A percentile compares a stretch with the other conserved stretches of the same genome.
phyloP scores from a whole-genome alignment of 2,888 invertebrate genomes.

The Pandemis heparana region DNA sequence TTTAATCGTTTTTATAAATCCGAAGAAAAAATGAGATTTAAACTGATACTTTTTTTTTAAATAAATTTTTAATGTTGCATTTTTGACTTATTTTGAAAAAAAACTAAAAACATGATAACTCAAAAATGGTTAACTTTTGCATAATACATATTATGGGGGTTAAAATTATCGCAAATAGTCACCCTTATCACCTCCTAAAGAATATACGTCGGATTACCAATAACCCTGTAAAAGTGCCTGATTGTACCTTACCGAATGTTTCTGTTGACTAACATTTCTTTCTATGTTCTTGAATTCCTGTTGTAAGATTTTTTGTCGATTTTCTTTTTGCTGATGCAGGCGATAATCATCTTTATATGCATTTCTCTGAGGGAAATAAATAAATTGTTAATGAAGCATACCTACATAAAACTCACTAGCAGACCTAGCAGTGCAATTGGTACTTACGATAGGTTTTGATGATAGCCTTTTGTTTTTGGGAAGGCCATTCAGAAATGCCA shows the following conservation, averaged over 20 bases:
- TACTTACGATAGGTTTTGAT: slow-evolving; percentile 67
- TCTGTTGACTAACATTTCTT: slow-evolving; percentile 65
- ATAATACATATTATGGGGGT: too few relatives aligned
- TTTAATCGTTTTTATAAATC: too few relatives aligned
- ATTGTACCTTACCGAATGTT: slow-evolving; percentile 55
- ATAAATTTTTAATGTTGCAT: too few relatives aligned
- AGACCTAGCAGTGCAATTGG: not conserved
- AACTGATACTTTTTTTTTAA: too few relatives aligned
- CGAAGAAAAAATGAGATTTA: too few relatives aligned
- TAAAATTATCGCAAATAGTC: too few relatives aligned
- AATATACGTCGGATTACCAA: too few relatives aligned
- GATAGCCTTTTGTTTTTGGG: slow-evolving; percentile 61
- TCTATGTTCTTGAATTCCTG: slow-evolving; percentile 73
- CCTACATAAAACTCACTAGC: slow-evolving; percentile 5
- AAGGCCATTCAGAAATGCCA: slow-evolving; percentile 73
- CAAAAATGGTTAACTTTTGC: too few relatives aligned
- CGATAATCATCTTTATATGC: slow-evolving; percentile 71
- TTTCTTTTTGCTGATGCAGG: slow-evolving; percentile 64
- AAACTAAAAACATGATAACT: too few relatives aligned
- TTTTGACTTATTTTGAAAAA: too few relatives aligned
- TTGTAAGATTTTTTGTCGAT: slow-evolving; percentile 69
- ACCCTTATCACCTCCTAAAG: too few relatives aligned
- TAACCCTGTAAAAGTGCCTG: too few relatives aligned
- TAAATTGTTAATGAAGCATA: not conserved
- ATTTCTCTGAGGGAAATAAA: slow-evolving; percentile 54